Evolutionary conservation across 2,888 invertebrate species (phyloP).

Genomic region (Clepsis dumicolana): DNA sequence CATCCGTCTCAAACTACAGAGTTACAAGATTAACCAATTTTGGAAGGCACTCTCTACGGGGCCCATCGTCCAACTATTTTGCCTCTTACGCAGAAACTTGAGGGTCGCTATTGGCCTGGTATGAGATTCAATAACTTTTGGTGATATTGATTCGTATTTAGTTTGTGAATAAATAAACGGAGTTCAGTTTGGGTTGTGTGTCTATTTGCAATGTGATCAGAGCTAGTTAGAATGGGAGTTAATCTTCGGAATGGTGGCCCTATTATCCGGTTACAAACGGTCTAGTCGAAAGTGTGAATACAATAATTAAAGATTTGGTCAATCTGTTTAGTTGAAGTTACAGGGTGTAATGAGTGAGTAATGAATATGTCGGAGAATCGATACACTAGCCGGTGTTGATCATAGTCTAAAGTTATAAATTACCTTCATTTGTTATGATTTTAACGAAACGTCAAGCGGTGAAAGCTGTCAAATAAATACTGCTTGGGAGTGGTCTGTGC

Average conservation of each 20-base stretch:
- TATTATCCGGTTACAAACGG: neutral
- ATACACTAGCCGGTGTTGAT: too few species aligned
- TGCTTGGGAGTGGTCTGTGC: too few species aligned
- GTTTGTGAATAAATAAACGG: conserved; percentile 41
- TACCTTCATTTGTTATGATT: too few species aligned
- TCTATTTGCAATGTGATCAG: conserved; percentile 25
- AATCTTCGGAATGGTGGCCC: too few species aligned
- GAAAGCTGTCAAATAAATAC: too few species aligned
- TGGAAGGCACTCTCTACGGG: conserved; percentile 19
- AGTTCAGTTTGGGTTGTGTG: conserved; percentile 13
- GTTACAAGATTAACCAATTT: conserved; percentile 40
- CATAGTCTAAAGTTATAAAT: too few species aligned
- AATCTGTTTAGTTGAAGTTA: too few species aligned
- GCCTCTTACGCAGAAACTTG: neutral
- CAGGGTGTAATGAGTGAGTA: too few species aligned
- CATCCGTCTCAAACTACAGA: conserved; percentile 53
- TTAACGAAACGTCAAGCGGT: too few species aligned
- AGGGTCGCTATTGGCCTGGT: conserved; percentile 4
- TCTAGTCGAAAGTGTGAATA: neutral
- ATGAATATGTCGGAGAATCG: too few species aligned
- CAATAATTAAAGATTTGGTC: neutral
- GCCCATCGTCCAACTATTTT: neutral
- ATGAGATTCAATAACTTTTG: conserved; percentile 36
- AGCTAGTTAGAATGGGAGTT: conserved; percentile 6
- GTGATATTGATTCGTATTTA: conserved; percentile 41